Percentiles rank a stretch among this genome's conserved stretches.
These are phyloP conservation scores for Drosophila setosimentum DNA, from an alignment of 2,888 invertebrate genomes.

Conservation along the genomic window DNA sequence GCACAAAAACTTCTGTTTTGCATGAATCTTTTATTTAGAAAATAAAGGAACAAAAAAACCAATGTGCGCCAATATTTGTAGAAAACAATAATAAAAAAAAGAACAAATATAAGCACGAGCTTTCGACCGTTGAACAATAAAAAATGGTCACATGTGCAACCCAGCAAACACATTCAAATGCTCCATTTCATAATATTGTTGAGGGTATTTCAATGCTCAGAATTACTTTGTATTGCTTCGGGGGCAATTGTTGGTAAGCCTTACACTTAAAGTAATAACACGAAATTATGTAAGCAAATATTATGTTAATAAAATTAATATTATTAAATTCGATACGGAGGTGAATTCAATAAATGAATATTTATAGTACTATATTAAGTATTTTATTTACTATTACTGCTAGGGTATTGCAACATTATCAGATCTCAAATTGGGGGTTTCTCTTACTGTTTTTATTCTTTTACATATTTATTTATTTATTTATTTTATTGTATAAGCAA, in stretches of 20 bases:
- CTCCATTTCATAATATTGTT: background rate
- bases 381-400: background rate
- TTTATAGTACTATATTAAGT: too few species aligned
- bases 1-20: conserved; percentile 51
- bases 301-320: background rate
- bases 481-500: conserved; percentile 9
- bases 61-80: conserved; percentile 70
- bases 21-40: conserved; percentile 15
- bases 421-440: background rate
- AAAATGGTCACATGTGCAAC: conserved; percentile 75
- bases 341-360: background rate
- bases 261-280: background rate
- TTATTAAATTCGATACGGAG: background rate
- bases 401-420: conserved; percentile 9
- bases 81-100: conserved; percentile 31
- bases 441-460: background rate
- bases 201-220: background rate
- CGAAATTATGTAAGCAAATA: background rate
- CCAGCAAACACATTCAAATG: conserved; percentile 46
- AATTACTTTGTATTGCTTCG: background rate
- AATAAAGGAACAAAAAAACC: conserved; percentile 19
- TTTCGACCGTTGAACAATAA: conserved; percentile 69
- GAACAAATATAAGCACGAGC: conserved; percentile 60
- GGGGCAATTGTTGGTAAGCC: background rate
- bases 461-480: conserved; percentile 4